phyloP scores from a whole-genome alignment of 2,113 vertebrate genomes.

The Geococcyx californianus region DNA sequence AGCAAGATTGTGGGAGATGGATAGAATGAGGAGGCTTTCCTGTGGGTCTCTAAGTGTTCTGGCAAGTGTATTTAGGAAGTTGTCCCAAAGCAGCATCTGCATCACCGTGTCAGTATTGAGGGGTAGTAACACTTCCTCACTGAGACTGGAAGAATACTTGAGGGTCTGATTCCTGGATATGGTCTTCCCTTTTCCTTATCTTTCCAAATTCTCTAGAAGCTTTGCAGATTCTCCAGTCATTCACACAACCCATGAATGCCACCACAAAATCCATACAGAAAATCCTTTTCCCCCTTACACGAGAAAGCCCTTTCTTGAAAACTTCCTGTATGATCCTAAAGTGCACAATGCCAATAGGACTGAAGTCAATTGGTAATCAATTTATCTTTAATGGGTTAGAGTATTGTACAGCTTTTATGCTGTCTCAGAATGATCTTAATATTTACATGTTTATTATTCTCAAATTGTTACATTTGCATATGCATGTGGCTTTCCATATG shows the following conservation, averaged over 20 bases:
- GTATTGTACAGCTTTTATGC: background rate
- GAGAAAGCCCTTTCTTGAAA: background rate
- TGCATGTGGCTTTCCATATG: background rate
- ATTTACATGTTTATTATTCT: background rate
- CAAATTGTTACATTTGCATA: background rate
- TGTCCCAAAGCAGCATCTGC: background rate
- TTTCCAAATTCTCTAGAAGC: background rate
- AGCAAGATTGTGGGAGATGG: background rate
- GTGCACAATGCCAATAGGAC: rapidly evolving
- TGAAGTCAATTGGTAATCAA: background rate
- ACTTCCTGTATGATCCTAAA: background rate
- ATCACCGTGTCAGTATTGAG: background rate
- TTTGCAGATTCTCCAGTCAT: background rate
- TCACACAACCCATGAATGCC: too few relatives aligned
- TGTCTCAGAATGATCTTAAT: background rate
- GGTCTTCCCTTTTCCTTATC: background rate
- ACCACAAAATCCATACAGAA: background rate
- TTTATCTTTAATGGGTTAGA: background rate
- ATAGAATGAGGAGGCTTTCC: background rate
- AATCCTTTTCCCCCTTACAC: background rate
- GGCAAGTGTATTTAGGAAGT: background rate
- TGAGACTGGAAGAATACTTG: background rate
- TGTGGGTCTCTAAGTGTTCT: background rate
- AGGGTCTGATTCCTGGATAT: background rate
- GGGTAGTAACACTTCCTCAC: background rate